phyloP scores from a whole-genome alignment of 2,797 vertebrate genomes.

The Pempheris klunzingeri region DNA sequence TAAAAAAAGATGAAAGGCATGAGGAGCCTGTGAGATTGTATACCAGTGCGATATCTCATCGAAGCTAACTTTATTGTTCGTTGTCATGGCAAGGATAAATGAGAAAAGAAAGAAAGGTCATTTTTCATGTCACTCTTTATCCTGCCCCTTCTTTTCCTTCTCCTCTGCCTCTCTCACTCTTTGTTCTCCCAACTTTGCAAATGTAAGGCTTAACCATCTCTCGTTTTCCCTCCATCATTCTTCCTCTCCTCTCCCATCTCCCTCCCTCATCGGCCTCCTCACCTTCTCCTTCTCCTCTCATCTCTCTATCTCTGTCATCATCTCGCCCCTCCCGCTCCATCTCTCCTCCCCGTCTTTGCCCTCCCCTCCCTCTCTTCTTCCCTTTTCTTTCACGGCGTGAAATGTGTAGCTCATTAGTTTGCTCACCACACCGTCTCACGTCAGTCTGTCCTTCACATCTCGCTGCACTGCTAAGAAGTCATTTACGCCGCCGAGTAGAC shows the following conservation, averaged over 20 bases:
- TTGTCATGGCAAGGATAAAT: conserved; percentile 61
- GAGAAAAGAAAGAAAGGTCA: conserved; percentile 64
- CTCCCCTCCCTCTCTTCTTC: conserved; percentile 32
- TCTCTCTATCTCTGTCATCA: conserved; percentile 56
- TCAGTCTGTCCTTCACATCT: conserved; percentile 90
- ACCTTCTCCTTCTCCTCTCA: conserved; percentile 27
- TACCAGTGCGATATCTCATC: conserved; percentile 56
- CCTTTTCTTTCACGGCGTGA: conserved; percentile 69
- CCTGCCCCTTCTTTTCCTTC: conserved; percentile 21
- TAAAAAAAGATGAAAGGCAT: conserved; percentile 57
- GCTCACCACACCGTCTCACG: conserved; percentile 78
- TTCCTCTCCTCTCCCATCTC: conserved; percentile 15
- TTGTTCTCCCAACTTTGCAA: conserved; percentile 53
- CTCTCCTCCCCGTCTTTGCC: conserved; percentile 13
- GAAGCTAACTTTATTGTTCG: conserved; percentile 70
- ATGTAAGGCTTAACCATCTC: conserved; percentile 35
- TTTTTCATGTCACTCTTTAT: conserved; percentile 69
- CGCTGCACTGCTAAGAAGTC: conserved; percentile 88
- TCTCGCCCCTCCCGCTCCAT: conserved; percentile 38
- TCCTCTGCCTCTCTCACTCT: conserved; percentile 18
- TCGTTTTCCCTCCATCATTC: conserved; percentile 30
- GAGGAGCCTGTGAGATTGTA: conserved; percentile 47
- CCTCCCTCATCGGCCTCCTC: conserved; percentile 14
- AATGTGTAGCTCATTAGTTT: conserved; percentile 87
- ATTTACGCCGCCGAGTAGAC: conserved; percentile 78